These are phyloP conservation scores for Hyperopisus bebe DNA, from an alignment of 2,113 vertebrate genomes.

Conservation along the genomic window DNA sequence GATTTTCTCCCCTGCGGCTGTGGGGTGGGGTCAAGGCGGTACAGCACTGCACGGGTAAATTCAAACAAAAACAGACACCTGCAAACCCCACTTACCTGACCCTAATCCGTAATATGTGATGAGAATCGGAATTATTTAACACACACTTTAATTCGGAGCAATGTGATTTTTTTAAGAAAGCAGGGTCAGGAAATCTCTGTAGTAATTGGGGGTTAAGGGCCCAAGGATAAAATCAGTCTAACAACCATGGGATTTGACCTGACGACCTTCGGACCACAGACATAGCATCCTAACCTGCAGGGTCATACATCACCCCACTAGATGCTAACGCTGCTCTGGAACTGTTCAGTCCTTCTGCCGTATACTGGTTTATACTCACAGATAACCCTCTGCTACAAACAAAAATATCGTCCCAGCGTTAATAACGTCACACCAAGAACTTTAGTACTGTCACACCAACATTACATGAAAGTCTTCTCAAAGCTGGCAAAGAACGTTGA, in stretches of 20 bases:
- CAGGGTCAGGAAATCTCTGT: background rate
- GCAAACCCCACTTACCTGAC: background rate
- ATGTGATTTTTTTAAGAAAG: background rate
- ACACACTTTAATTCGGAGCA: background rate
- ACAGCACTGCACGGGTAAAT: background rate
- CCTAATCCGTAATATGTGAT: background rate
- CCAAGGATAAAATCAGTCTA: background rate
- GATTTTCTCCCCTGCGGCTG: slow-evolving; percentile 42
- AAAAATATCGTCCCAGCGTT: background rate
- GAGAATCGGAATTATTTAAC: background rate
- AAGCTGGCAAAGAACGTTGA: background rate
- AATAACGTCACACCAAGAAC: background rate
- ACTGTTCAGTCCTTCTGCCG: background rate
- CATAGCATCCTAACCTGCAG: background rate
- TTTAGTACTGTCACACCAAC: background rate
- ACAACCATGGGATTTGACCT: background rate
- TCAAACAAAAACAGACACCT: slow-evolving; percentile 9
- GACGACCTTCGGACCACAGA: background rate
- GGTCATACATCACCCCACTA: background rate
- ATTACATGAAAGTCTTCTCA: background rate
- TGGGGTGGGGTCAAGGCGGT: background rate
- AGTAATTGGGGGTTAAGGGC: background rate
- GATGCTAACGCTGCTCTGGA: background rate
- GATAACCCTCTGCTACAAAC: background rate
- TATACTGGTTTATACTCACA: background rate